Base-by-base conservation (phyloP, 2,113 vertebrate species). In the Fregetta grallaria region DNA sequence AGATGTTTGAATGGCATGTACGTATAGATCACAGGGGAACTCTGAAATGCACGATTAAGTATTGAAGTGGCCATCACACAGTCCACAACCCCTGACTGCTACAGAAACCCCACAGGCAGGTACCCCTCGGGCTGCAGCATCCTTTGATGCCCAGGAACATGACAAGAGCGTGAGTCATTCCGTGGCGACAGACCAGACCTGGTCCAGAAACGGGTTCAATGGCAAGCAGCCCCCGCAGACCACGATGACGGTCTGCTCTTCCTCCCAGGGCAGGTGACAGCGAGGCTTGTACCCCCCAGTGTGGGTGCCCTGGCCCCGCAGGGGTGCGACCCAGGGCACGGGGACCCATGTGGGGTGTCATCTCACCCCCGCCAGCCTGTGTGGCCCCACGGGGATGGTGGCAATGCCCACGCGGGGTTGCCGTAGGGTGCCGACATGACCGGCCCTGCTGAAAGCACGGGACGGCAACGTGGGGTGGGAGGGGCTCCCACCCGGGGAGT, bases 191-290 rank as follows among this genome's bases (percentile, higher is more conserved):
- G 53, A 1, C 10, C 62, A 38, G 14, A 40, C 9, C 50, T 2
- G 0, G 7, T 2, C 68, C 87, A 32, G 68, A 56, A 44, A 13
- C 0, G 5, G 36, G 86, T 45, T 7, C 94, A 58, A 17, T 0
- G 1, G 25, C 40, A 10, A 53, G 1, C 26, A 3, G 1, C 27
- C 7, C 32, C n/a, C 1, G 0, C 32, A 3, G 49, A 14, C 32
- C 6, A 7, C 1, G 2, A 0, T 1, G 5, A 2, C 0, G 5
- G 34, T 3, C 63, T 0, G 0, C 0, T 4, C 40, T 29, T 17
- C 29, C 19, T 32, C 40, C 36, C 1, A 6, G 50, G 4, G 8
- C 26, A 13, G 45, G 4, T 8, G 27, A 34, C 3, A 5, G 53
- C 4, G 1, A 11, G 18, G 36, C 21, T 19, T 1, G 1, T 21